Percentiles rank a stretch among this genome's conserved stretches.
These are phyloP conservation scores for Hydrochoerus hydrochaeris DNA, from an alignment of 2,113 vertebrate species.

Conservation along the genomic window DNA sequence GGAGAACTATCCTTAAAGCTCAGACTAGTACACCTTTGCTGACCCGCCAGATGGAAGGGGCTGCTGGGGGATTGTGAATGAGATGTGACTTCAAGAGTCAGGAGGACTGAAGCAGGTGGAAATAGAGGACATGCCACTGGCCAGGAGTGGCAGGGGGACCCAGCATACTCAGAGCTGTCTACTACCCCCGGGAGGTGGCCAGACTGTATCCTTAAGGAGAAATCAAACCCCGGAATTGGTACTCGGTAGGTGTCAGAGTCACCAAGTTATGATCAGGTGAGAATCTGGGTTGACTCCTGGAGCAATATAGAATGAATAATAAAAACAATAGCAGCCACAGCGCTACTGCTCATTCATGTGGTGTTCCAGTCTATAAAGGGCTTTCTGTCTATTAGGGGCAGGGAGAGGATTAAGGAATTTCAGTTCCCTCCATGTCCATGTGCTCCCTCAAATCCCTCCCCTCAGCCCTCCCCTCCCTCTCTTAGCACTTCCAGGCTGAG, in stretches of 20 bases:
- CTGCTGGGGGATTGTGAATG: not conserved
- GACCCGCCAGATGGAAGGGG: not conserved
- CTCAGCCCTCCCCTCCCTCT: not conserved
- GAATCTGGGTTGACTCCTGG: not conserved
- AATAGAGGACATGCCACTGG: not conserved
- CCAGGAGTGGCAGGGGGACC: not conserved
- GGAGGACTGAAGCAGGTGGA: not conserved
- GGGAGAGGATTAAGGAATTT: slow-evolving; percentile 36
- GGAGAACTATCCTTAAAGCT: not conserved
- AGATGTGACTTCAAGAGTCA: not conserved
- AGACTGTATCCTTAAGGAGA: not conserved
- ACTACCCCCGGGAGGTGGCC: not conserved
- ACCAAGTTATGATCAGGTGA: not conserved
- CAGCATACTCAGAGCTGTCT: not conserved
- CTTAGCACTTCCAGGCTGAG: not conserved
- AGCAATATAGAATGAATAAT: not conserved
- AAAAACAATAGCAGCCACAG: accelerated
- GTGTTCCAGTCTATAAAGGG: not conserved
- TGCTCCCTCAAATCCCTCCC: not conserved
- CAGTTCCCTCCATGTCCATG: not conserved
- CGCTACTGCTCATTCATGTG: not conserved
- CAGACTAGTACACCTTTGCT: not conserved
- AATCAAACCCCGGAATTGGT: not conserved
- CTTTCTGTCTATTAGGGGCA: not conserved
- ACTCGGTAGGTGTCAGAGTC: not conserved